Conservation (phyloP, 2,888 invertebrate species). For the Aphidius colemani region DNA sequence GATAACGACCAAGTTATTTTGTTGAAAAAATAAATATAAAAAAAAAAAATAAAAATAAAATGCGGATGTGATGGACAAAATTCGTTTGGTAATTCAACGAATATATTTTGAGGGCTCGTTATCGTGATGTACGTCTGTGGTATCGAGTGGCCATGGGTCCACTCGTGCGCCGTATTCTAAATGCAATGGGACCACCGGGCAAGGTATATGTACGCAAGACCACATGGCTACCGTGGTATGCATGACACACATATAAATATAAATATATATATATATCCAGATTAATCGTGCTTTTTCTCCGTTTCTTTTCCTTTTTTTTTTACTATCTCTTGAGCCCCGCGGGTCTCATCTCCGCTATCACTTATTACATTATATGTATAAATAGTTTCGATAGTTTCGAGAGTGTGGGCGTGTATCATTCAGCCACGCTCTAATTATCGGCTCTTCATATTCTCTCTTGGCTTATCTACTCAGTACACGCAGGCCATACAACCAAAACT, state of each 20-base stretch:
- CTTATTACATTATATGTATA: background rate
- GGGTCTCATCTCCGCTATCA: conserved; percentile 11
- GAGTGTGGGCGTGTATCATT: conserved; percentile 42
- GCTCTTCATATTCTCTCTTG: conserved; percentile 42
- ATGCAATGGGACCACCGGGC: conserved; percentile 46
- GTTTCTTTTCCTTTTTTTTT: conserved; percentile 4
- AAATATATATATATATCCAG: conserved; percentile 13
- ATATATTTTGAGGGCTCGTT: conserved; percentile 47
- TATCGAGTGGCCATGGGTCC: conserved; percentile 31
- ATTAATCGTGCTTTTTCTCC: conserved; percentile 19
- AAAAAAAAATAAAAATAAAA: no score
- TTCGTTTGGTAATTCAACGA: conserved; percentile 4
- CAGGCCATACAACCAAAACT: no score
- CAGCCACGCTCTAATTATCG: conserved; percentile 46
- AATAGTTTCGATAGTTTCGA: conserved; percentile 33
- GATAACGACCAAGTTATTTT: no score
- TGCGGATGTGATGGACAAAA: no score
- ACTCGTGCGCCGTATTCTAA: conserved; percentile 49
- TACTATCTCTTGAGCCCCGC: conserved; percentile 35
- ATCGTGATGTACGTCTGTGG: conserved; percentile 45
- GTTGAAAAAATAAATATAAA: no score
- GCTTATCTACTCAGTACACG: no score
- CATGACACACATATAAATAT: conserved; percentile 17
- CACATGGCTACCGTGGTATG: conserved; percentile 33
- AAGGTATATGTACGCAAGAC: conserved; percentile 31